phyloP scores from a whole-genome alignment of 2,797 vertebrate genomes.

The Aeoliscus strigatus region DNA sequence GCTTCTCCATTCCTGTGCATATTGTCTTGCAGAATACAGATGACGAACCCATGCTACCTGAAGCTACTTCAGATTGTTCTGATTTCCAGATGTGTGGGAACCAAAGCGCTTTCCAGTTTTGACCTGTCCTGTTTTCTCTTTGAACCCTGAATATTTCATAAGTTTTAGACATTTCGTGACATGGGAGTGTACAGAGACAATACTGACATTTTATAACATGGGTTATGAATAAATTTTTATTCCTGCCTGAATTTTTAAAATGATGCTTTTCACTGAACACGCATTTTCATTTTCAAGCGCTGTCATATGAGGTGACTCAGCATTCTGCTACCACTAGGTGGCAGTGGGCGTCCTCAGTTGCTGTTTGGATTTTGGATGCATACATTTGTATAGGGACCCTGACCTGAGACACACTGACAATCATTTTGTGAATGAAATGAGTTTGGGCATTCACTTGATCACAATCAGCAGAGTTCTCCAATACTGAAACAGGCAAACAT shows the following conservation, averaged over 20 bases:
- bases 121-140: constrained; percentile 27
- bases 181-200: constrained; percentile 26
- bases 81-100: constrained; percentile 79
- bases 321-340: constrained; percentile 38
- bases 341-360: constrained; percentile 17
- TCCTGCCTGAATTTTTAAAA: too few relatives aligned
- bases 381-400: background rate
- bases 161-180: constrained; percentile 43
- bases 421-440: constrained; percentile 13
- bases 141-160: constrained; percentile 28
- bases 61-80: constrained; percentile 73
- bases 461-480: background rate
- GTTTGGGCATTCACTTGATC: background rate
- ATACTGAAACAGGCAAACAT: background rate
- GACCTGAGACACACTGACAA: background rate
- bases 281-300: too few relatives aligned
- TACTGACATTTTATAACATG: constrained; percentile 14
- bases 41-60: constrained; percentile 79
- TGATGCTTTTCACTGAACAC: too few relatives aligned
- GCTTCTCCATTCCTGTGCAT: background rate
- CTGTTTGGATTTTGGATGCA: background rate
- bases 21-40: constrained; percentile 78
- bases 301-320: background rate
- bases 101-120: constrained; percentile 84
- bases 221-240: constrained; percentile 56